phyloP scores from a whole-genome alignment of 2,797 vertebrate genomes.

The Avahi laniger region DNA sequence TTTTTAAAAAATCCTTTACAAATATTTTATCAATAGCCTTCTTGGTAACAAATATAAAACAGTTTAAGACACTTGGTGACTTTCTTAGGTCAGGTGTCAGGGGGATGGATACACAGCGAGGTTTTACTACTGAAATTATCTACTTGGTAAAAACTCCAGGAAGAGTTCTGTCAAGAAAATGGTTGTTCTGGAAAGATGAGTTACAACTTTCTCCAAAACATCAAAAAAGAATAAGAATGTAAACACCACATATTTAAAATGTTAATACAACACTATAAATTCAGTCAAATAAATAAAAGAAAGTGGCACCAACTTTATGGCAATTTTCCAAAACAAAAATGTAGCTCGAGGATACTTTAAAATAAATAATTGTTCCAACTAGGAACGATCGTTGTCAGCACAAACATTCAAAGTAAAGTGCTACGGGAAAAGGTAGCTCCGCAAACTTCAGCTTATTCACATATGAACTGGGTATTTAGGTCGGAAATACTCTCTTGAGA shows the following conservation, averaged over 20 bases:
- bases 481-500: slow-evolving; percentile 49
- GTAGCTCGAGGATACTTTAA: slow-evolving; percentile 67
- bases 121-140: slow-evolving; percentile 53
- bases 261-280: slow-evolving; percentile 70
- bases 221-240: slow-evolving; percentile 75
- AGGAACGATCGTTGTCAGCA: slow-evolving; percentile 55
- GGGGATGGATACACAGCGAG: neutral
- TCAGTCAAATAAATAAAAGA: slow-evolving; percentile 75
- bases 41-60: slow-evolving; percentile 69
- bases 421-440: slow-evolving; percentile 11
- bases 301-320: slow-evolving; percentile 83
- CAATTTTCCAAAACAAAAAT: slow-evolving; percentile 66
- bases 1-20: slow-evolving; percentile 56
- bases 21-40: slow-evolving; percentile 38
- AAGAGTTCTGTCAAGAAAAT: slow-evolving; percentile 53
- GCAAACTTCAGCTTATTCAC: slow-evolving; percentile 4
- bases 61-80: slow-evolving; percentile 77
- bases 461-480: slow-evolving; percentile 31
- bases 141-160: slow-evolving; percentile 63
- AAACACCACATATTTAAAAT: slow-evolving; percentile 72
- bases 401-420: slow-evolving; percentile 60
- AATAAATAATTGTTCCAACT: slow-evolving; percentile 74
- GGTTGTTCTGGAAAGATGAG: slow-evolving; percentile 59
- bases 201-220: slow-evolving; percentile 74
- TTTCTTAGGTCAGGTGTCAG: slow-evolving; percentile 34